phyloP scores from a whole-genome alignment of 2,113 vertebrate species.

The Onychorhynchus coronatus region DNA sequence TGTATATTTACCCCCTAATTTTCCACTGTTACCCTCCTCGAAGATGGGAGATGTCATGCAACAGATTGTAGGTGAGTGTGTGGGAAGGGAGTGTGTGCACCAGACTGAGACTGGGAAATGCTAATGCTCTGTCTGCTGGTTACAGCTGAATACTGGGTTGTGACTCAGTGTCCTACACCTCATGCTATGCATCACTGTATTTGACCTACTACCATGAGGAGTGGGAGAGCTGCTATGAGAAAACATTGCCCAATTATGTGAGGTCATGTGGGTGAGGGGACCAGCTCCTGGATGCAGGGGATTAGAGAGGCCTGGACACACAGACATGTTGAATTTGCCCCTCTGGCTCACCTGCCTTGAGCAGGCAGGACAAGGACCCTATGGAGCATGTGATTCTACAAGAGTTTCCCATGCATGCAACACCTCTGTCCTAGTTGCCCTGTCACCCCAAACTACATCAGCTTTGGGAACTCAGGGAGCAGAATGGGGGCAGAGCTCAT shows the following conservation, averaged over 20 bases:
- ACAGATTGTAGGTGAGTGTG: not conserved
- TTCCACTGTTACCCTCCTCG: not conserved
- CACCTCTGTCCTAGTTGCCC: not conserved
- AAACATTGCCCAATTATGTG: not conserved
- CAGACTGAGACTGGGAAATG: conserved; percentile 9
- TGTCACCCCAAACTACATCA: not conserved
- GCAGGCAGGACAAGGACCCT: not conserved
- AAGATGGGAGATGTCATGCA: not conserved
- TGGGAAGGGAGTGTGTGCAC: not conserved
- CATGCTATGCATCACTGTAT: not conserved
- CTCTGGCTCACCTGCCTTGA: not conserved
- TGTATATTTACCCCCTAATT: not conserved
- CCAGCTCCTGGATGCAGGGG: not conserved
- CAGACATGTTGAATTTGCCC: rapidly evolving
- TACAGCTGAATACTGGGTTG: not conserved
- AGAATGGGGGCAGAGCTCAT: not conserved
- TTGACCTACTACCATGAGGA: not conserved
- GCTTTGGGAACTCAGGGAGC: not conserved
- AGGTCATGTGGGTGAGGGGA: not conserved
- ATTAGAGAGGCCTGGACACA: not conserved
- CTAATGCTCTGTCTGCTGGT: not conserved
- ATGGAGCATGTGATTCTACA: not conserved
- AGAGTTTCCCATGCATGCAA: not conserved
- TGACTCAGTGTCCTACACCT: conserved; percentile 2
- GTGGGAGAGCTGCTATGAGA: not conserved